Base-by-base conservation (phyloP, 1,140 invertebrate species). In the Bombus breviceps region DNA sequence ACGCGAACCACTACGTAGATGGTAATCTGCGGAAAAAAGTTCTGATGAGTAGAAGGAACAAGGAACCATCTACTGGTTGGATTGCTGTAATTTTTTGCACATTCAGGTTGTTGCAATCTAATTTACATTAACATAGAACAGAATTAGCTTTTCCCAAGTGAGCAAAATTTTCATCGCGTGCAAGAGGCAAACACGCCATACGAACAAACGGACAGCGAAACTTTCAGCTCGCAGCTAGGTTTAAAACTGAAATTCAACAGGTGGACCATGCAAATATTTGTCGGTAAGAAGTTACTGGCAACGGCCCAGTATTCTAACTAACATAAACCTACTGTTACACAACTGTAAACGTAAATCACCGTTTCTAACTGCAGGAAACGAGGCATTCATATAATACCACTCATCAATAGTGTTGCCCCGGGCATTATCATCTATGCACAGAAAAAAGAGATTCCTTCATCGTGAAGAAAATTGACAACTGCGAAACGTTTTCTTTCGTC, bases 241-340 rank as follows among this genome's bases (percentile, higher is more conserved):
- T 43, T 41, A 18, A 32, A 43, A 8, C 41, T 74, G 73, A 34
- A 74, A 34, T 18, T 74, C 73, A 74, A 74, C 73, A 74, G 73
- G 73, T 74, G 73, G n/a, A 25, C n/a, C n/a, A 12, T 34, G 43
- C 13, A 34, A 74, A 53, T 32, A 53, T 74, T 53, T 34, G 43
- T 34, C 13, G 41, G 18, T 18, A n/a, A 41, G 25, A 18, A 43
- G 13, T n/a, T 12, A 53, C 73, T 53, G 41, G 41, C 41, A 34
- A 2, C 41, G n/a, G 34, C 1, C 72, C 43, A 53, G 47, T n/a
- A 32, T 32, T 43, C 28, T 1, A 43, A 0, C 71, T 32, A 73
- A 15, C 37, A 28, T 43, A 15, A 39, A 77, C 37, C 43, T 13
- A 12, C 28, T 18, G 32, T 76, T 76, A 13, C 22, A 15, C 37